Evolutionary conservation across 1,140 invertebrate species (phyloP).

Genomic region (Heterodera carotae): DNA sequence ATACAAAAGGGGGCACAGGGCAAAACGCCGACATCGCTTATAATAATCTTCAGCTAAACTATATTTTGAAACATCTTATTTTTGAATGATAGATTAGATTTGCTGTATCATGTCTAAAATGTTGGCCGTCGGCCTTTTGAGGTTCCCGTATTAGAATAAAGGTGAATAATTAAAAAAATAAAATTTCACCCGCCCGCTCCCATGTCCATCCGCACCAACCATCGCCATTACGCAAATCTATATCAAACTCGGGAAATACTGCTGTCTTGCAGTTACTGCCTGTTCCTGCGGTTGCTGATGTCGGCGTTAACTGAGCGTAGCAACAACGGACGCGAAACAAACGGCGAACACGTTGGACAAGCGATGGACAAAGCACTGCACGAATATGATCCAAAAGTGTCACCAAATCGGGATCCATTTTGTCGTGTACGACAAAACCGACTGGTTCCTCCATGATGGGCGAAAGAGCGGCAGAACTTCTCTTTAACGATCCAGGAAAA

Average conservation of each 20-base stretch:
- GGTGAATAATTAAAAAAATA: too few species aligned
- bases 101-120: too few species aligned
- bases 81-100: too few species aligned
- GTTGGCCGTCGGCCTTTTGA: too few species aligned
- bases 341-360: constrained; percentile 3
- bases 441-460: not conserved
- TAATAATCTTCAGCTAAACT: too few species aligned
- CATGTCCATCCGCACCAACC: constrained; percentile 35
- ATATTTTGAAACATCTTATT: too few species aligned
- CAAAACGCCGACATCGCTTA: too few species aligned
- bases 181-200: not conserved
- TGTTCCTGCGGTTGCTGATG: constrained; percentile 14
- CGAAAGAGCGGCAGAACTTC: not conserved
- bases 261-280: constrained; percentile 35
- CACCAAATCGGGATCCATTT: not conserved
- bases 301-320: too few species aligned
- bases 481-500: too few species aligned
- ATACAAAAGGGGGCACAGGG: not conserved
- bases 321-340: constrained; percentile 12
- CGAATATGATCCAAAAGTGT: not conserved
- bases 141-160: too few species aligned
- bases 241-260: constrained; percentile 25
- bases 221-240: constrained; percentile 17
- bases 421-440: too few species aligned
- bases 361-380: not conserved